Percentiles rank a stretch among this genome's conserved stretches.
Evolutionary conservation across 37 sponge, comb jelly and placozoan genomes (phyloP).

Genomic region (Beroe forskalii): DNA sequence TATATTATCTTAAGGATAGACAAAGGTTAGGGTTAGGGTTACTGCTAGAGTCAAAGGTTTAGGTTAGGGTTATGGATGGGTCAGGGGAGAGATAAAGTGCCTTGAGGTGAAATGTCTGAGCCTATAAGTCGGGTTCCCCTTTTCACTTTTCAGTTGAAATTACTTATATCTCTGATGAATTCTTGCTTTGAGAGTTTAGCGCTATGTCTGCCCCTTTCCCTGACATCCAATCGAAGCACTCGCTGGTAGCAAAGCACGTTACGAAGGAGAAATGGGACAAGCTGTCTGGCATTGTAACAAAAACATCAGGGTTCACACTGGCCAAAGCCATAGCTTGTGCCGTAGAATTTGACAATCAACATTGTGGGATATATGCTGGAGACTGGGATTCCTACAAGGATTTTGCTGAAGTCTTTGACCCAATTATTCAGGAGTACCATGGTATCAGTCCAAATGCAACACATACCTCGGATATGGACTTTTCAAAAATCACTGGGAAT

Average conservation of each 20-base stretch:
- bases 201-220: constrained; percentile 54
- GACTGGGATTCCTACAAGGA: constrained; percentile 60
- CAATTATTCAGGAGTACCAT: constrained; percentile 67
- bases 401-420: constrained; percentile 71
- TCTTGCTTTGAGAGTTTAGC: too few species aligned
- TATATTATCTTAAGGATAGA: too few species aligned
- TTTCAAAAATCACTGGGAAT: constrained; percentile 22
- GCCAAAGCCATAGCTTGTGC: constrained; percentile 50
- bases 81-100: too few species aligned
- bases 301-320: constrained; percentile 35
- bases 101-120: too few species aligned
- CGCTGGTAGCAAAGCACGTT: constrained; percentile 40
- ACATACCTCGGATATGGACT: constrained; percentile 56
- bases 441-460: constrained; percentile 8
- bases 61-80: too few species aligned
- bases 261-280: constrained; percentile 48
- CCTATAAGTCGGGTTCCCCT: too few species aligned
- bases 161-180: too few species aligned
- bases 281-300: constrained; percentile 1
- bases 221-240: background rate
- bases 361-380: constrained; percentile 70
- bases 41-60: too few species aligned
- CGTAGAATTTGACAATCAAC: constrained; percentile 62
- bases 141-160: too few species aligned
- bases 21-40: too few species aligned